Evolutionary conservation across 2,113 vertebrate genomes (phyloP).

Genomic region (Petrocephalus zakoni): DNA sequence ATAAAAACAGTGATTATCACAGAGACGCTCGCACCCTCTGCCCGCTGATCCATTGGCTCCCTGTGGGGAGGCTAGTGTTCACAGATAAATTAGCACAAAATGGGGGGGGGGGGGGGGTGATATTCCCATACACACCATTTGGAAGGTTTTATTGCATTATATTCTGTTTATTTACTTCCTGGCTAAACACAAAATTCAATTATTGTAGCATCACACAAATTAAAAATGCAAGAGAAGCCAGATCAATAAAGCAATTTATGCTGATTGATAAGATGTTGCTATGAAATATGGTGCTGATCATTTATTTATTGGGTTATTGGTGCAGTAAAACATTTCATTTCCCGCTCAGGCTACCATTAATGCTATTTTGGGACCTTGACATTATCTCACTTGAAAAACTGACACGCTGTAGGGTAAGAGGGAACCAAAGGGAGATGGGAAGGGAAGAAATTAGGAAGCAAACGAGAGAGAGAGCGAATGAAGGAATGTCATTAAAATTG

Average conservation of each 20-base stretch:
- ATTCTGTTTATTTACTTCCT: not conserved
- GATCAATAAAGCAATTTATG: slow-evolving; percentile 2
- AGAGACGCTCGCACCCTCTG: not conserved
- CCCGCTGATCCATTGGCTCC: not conserved
- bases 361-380: not conserved
- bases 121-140: not conserved
- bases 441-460: not conserved
- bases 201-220: not conserved
- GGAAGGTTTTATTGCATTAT: not conserved
- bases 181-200: not conserved
- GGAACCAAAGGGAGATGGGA: not conserved
- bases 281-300: not conserved
- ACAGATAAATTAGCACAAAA: not conserved
- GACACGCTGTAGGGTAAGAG: not conserved
- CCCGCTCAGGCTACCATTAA: not conserved
- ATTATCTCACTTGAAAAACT: not conserved
- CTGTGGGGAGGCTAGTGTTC: not conserved
- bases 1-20: not conserved
- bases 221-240: slow-evolving; percentile 5
- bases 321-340: slow-evolving; percentile 9
- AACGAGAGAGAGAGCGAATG: not conserved
- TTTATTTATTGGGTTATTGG: slow-evolving; percentile 7
- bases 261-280: slow-evolving; percentile 1
- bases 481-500: not conserved
- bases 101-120: not conserved